Base-by-base conservation (phyloP, 1,140 invertebrate species). In the Homalodisca vitripennis region DNA sequence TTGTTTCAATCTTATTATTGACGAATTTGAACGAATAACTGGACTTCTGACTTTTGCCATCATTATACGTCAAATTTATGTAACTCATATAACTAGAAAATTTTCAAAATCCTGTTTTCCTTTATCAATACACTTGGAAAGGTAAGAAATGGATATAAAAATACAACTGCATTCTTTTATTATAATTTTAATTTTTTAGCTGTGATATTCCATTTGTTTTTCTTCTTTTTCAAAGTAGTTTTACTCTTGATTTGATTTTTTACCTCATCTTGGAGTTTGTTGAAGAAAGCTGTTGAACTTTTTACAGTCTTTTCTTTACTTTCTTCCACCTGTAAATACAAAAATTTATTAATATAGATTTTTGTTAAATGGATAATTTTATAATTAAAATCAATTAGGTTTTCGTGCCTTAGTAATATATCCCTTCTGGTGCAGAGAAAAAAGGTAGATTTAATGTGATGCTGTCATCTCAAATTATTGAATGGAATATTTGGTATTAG, bases 241-340 rank as follows among this genome's bases (percentile, higher is more conserved):
- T 84, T 84, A n/a, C 74, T 72, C 68, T 82, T 82, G 60, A 85
- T 80, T 30, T 81, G 77, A 69, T 69, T 80, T n/a, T 79, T 76
- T 2, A 87, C 84, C 80, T 92, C 83, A 74, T 94, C 89, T 80
- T 94, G 91, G 12, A 95, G 79, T 76, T 91, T 86, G 63, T 83
- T 84, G 79, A 95, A 95, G 84, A 95, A 94, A 2, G 89, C 85
- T 74, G 87, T 89, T 0, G 92, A 94, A 1, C 91, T 92, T 79
- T 91, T 92, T 0, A 91, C 74, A 17, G 84, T 79, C n/a, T 67
- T 67, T 13, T 67, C 47, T 51, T 27, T 51, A 3, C 20, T 53
- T 48, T 69, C 66, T 69, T 70, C 51, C 31, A 72, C 68, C 47
- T 66, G 30, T 66, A 70, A 70, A 63, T 30, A 67, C 1, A n/a